Evolutionary conservation across 2,113 vertebrate genomes (phyloP).

Genomic region (Eurystomus gularis): DNA sequence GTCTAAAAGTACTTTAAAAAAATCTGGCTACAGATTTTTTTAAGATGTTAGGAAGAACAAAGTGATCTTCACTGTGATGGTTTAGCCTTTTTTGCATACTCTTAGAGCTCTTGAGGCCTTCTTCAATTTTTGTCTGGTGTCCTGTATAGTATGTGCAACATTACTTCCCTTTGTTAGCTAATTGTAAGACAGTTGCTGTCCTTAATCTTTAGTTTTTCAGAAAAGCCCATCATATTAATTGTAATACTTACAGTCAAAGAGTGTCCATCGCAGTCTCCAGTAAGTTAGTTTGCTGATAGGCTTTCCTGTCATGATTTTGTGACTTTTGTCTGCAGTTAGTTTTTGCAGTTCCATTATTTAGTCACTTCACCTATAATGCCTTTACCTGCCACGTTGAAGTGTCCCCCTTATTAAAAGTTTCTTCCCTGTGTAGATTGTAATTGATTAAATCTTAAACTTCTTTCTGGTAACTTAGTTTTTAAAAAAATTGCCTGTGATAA

Average conservation of each 20-base stretch:
- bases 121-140: background rate
- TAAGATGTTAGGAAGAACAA: background rate
- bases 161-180: background rate
- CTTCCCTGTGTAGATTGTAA: background rate
- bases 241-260: background rate
- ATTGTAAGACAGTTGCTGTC: background rate
- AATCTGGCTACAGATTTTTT: background rate
- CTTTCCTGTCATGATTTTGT: background rate
- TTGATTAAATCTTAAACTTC: background rate
- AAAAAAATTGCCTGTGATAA: background rate
- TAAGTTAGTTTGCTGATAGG: background rate
- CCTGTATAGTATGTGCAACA: background rate
- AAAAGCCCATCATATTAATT: background rate
- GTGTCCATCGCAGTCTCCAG: background rate
- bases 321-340: background rate
- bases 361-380: background rate
- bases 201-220: background rate
- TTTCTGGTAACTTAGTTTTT: background rate
- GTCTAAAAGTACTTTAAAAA: background rate
- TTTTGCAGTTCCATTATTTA: background rate
- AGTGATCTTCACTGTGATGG: fast-evolving
- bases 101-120: background rate
- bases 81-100: background rate
- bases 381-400: background rate
- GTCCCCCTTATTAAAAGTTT: background rate